A percentile compares a stretch with the other conserved stretches of the same genome.
phyloP scores from a whole-genome alignment of 2,888 invertebrate species.

The Drosophila eohydei region DNA sequence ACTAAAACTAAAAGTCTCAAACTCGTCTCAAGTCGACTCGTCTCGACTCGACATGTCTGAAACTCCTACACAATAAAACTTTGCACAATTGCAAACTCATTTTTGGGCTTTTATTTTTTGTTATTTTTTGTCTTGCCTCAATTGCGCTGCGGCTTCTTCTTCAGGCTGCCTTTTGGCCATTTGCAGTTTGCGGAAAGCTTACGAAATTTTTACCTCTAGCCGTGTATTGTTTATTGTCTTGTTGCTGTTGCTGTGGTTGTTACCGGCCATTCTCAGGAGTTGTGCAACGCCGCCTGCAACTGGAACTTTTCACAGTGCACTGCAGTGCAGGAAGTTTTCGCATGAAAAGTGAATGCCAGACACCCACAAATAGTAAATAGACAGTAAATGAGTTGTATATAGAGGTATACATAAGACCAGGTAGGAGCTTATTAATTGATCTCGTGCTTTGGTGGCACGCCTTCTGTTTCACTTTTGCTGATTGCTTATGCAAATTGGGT shows the following conservation, averaged over 20 bases:
- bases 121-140: constrained; percentile 15
- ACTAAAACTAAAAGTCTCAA: neutral
- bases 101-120: constrained; percentile 19
- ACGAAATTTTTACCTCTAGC: constrained; percentile 47
- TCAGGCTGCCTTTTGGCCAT: constrained; percentile 53
- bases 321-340: constrained; percentile 44
- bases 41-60: constrained; percentile 16
- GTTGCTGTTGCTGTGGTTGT: neutral
- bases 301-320: constrained; percentile 12
- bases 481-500: constrained; percentile 52
- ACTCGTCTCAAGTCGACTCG: constrained; percentile 2
- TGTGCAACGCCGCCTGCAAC: constrained; percentile 45
- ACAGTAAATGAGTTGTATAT: neutral
- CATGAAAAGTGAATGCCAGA: constrained; percentile 58
- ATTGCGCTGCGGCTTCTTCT: constrained; percentile 57
- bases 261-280: constrained; percentile 57
- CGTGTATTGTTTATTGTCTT: constrained; percentile 52
- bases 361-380: constrained; percentile 1
- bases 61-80: constrained; percentile 50
- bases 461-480: constrained; percentile 52
- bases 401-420: constrained; percentile 5
- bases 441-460: constrained; percentile 52
- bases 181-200: constrained; percentile 57
- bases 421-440: constrained; percentile 50
- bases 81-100: constrained; percentile 52